These are phyloP conservation scores for Tor tambroides DNA, from an alignment of 2,113 vertebrate genomes.

Conservation along the genomic window DNA sequence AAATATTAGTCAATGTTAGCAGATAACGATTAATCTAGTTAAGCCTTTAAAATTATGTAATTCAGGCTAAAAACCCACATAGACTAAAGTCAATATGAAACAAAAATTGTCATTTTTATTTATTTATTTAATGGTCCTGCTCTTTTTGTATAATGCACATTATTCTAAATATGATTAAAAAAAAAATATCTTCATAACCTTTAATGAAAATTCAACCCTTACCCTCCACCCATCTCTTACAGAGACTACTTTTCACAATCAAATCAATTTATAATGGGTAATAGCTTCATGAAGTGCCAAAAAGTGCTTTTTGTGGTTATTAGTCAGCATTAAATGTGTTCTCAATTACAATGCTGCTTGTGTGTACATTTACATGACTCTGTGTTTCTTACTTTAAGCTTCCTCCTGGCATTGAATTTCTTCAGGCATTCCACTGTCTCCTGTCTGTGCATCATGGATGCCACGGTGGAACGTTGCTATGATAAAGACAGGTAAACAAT, in stretches of 20 bases:
- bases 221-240: not conserved
- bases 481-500: conserved; percentile 42
- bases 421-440: conserved; percentile 98
- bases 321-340: not conserved
- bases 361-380: not conserved
- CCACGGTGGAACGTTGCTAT: conserved; percentile 98
- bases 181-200: not conserved
- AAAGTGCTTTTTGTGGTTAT: not conserved
- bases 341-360: too few species aligned
- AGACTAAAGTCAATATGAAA: not conserved
- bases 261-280: not conserved
- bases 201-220: not conserved
- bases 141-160: not conserved
- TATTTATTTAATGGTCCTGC: not conserved
- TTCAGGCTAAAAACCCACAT: not conserved
- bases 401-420: conserved; percentile 96
- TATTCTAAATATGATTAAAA: not conserved
- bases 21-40: conserved; percentile 51
- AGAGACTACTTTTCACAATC: not conserved
- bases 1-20: not conserved
- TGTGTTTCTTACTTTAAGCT: conserved; percentile 84
- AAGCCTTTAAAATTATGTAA: not conserved
- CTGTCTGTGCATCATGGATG: conserved; percentile 99
- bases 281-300: too few species aligned
- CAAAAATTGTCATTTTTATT: not conserved